Evolutionary conservation across 2,113 vertebrate genomes (phyloP), one percentile per base, ranked within the genome.

Genomic region (Gadus macrocephalus): DNA sequence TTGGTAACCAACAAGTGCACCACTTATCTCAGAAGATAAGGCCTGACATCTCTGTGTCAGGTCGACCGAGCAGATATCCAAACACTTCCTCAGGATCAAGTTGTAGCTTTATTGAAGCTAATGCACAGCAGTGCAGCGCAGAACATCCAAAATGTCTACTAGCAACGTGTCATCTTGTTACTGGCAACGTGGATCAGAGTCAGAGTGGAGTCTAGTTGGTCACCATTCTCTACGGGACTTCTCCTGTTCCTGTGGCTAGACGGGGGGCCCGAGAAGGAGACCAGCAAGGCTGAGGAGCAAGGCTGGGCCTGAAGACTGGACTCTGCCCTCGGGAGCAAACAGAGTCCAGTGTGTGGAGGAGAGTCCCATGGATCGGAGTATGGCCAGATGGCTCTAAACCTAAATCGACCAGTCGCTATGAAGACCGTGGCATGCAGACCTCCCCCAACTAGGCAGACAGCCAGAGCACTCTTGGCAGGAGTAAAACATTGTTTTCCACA

Each of bases 361-460:
- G n/a, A 69, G 67, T 75, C 22, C 25, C 59, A 25, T 67, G 19
- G 55, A 69, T 53, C 25, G 68, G 17, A 72, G 66, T 63, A 22
- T 69, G 60, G 58, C 62, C 71, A 72, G 74, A 0, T 79, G 81
- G 42, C 35, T 66, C 66, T 64, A 70, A 66, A 61, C 64, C 66
- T 64, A 70, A 66, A 61, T 60, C 11, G 49, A 17, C 28, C 65
- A 7, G 60, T 58, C 16, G 2, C 16, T 56, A 6, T 49, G 15
- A 35, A 27, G 55, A 9, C 11, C 20, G 25, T 62, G 70, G 19
- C n/a, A 38, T 64, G 49, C 67, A 49, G 25, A 16, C 5, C 25
- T 25, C 27, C 42, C 42, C 16, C 22, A 14, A 49, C 8, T 9
- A 63, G 17, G 35, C n/a, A 17, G 42, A 28, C 12, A 17, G 5